Percentiles rank a stretch among this genome's conserved stretches.
phyloP scores from a whole-genome alignment of 2,888 invertebrate species.

The Eupelmus urozonus region DNA sequence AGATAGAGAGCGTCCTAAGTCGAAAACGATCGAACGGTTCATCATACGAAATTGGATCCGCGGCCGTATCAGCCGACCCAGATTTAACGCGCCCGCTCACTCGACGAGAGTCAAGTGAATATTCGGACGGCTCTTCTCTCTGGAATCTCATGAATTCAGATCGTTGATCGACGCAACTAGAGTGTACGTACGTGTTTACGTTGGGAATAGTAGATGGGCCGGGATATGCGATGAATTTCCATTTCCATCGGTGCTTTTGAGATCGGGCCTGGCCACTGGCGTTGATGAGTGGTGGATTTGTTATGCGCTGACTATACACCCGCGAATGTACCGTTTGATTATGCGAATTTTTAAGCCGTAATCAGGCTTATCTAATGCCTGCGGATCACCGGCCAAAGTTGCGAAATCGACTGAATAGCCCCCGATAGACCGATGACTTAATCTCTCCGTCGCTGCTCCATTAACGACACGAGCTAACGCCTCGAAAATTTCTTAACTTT shows the following conservation, averaged over 20 bases:
- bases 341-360: no score
- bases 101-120: slow-evolving; percentile 51
- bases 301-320: no score
- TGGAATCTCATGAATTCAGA: slow-evolving; percentile 57
- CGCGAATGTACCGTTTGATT: no score
- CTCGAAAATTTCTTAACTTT: slow-evolving; percentile 18
- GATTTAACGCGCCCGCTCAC: slow-evolving; percentile 47
- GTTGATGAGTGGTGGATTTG: no score
- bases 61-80: slow-evolving; percentile 52
- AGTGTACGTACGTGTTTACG: slow-evolving; percentile 9
- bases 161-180: slow-evolving; percentile 18
- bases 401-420: no score
- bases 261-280: no score
- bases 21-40: slow-evolving; percentile 53
- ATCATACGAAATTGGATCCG: slow-evolving; percentile 54
- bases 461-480: no score
- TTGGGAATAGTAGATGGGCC: slow-evolving; percentile 29
- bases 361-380: no score
- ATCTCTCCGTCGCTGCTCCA: no score
- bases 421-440: no score
- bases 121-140: slow-evolving; percentile 53
- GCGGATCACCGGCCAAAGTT: no score
- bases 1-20: neutral
- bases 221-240: slow-evolving; percentile 46
- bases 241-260: slow-evolving; percentile 28